Evolutionary conservation across 2,888 invertebrate species (phyloP).

Genomic region (Noctua comes): DNA sequence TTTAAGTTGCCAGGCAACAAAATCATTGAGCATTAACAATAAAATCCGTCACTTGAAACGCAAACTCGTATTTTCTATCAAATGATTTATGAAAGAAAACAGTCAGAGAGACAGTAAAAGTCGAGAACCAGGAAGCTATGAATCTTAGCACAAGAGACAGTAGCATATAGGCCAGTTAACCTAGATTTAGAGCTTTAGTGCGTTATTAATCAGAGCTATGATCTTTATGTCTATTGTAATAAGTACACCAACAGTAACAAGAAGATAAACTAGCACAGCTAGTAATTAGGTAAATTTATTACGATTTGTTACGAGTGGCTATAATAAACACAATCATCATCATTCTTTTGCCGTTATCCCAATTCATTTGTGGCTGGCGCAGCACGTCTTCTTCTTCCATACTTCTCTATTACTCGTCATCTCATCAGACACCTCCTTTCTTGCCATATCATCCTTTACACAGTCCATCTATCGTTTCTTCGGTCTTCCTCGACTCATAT

Average conservation of each 20-base stretch:
- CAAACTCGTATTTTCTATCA: not conserved
- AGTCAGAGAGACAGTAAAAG: not conserved
- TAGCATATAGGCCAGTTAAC: slow-evolving; percentile 24
- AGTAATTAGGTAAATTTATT: not conserved
- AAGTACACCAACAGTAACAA: slow-evolving; percentile 15
- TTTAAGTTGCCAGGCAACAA: not conserved
- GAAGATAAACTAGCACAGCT: not conserved
- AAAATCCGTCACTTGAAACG: not conserved
- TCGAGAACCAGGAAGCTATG: slow-evolving; percentile 33
- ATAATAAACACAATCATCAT: too few species aligned
- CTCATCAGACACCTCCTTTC: too few species aligned
- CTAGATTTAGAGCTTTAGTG: slow-evolving; percentile 20
- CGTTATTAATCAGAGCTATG: slow-evolving; percentile 10
- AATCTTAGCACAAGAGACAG: slow-evolving; percentile 33
- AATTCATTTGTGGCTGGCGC: too few species aligned
- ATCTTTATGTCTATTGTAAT: slow-evolving; percentile 20
- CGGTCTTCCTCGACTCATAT: too few species aligned
- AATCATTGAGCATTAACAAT: not conserved
- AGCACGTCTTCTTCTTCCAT: too few species aligned
- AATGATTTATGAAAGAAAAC: slow-evolving; percentile 35
- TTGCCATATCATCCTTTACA: too few species aligned
- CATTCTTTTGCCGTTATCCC: too few species aligned
- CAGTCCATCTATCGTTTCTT: too few species aligned
- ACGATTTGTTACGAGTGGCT: too few species aligned
- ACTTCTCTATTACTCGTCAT: too few species aligned